Evolutionary conservation across 2,888 invertebrate species (phyloP).

Genomic region (Drosophila robusta): DNA sequence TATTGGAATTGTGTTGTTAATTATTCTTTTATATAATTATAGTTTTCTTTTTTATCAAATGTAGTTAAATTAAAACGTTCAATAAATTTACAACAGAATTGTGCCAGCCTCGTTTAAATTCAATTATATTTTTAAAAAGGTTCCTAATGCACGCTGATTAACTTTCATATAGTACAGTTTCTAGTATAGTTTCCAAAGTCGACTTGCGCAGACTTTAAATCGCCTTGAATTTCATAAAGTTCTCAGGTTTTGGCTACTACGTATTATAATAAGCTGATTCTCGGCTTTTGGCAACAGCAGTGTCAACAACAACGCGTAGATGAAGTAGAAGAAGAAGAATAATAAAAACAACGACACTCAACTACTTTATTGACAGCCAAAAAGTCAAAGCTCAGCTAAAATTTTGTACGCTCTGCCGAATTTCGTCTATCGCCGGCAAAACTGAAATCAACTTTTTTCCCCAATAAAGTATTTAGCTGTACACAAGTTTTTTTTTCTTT

Average conservation of each 20-base stretch:
- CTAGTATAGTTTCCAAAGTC: neutral
- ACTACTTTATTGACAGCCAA: conserved; percentile 38
- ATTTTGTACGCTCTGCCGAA: conserved; percentile 25
- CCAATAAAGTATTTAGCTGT: conserved; percentile 46
- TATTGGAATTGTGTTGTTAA: no score
- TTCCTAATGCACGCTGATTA: neutral
- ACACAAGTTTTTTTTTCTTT: conserved; percentile 27
- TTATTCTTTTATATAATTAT: no score
- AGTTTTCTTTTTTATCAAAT: no score
- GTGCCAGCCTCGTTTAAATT: no score
- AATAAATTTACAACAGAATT: no score
- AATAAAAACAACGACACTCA: conserved; percentile 15
- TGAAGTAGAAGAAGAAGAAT: conserved; percentile 3
- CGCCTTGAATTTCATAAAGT: conserved; percentile 19
- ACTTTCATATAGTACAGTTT: neutral
- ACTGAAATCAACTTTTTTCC: conserved; percentile 31
- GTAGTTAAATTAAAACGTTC: no score
- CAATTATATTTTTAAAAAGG: no score
- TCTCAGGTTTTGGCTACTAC: conserved; percentile 19
- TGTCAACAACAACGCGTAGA: conserved; percentile 15
- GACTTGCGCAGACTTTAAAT: no score
- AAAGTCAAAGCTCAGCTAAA: conserved; percentile 37
- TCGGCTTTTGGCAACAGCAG: conserved; percentile 21
- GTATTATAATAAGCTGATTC: conserved; percentile 45
- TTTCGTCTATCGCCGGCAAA: conserved; percentile 31